Base-by-base conservation (phyloP, 2,888 invertebrate genomes). In the Drosophila colorata region DNA sequence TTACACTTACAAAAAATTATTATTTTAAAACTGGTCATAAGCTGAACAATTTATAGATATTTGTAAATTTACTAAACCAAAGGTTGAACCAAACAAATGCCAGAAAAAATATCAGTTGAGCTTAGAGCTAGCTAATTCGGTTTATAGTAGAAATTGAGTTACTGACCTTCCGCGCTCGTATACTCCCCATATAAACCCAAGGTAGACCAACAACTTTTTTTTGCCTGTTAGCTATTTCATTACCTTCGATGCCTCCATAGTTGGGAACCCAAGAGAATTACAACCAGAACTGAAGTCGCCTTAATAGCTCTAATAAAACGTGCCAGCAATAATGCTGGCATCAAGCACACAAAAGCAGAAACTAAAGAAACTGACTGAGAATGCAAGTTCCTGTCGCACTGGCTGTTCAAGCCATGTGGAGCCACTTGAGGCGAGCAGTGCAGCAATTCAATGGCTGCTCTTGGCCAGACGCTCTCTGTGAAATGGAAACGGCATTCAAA, bases 231-330 rank as follows among this genome's bases (percentile, higher is more conserved):
- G 40, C 8, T 23, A 9, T 40, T 33, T 25, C 11, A 25, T 25
- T 25, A 18, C 6, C n/a, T 18, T 44, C 52, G 28, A 18, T 53
- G 38, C 7, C 23, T 40, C n/a, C 38, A 16, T 25, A 31, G 11
- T 31, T 31, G 35, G 41, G 28, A 20, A 28, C 14, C 33, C 67
- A 49, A 51, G 35, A 35, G 66, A 49, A 23, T 35, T 37, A 49
- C 41, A 49, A 43, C 35, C 13, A 23, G 43, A 57, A 66, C 44
- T 51, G 64, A 66, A 57, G 74, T 59, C 58, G 67, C 53, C 79
- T 74, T 63, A 85, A 85, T 72, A 68, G 72, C 72, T 23, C 57
- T 67, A 85, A 88, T 82, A 86, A 82, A 88, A 79, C 69, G 87
- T 65, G 65, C 63, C 72, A 55, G 64, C 61, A 60, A 72, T 76